A percentile compares a stretch with the other conserved stretches of the same genome.
Evolutionary conservation across 2,797 vertebrate species (phyloP).

Genomic region (Pristis pectinata): DNA sequence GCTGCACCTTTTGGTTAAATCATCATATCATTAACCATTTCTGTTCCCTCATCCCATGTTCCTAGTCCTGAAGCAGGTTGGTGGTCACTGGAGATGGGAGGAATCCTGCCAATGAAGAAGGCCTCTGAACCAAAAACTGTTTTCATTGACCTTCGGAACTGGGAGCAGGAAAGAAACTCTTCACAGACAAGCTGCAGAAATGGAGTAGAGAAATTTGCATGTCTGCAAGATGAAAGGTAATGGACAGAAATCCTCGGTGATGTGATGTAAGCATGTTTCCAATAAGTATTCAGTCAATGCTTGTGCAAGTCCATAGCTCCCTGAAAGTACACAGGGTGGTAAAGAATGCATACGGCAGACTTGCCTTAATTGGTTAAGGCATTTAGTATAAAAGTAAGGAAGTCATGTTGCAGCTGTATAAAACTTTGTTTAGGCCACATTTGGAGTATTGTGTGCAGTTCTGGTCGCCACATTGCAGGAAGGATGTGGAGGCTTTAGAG

Average conservation of each 20-base stretch:
- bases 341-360: too few relatives aligned
- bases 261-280: background rate
- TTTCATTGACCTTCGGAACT: slow-evolving; percentile 48
- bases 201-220: background rate
- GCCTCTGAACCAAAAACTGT: slow-evolving; percentile 45
- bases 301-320: background rate
- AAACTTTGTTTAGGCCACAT: too few relatives aligned
- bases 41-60: background rate
- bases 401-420: too few relatives aligned
- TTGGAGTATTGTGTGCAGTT: too few relatives aligned
- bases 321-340: too few relatives aligned
- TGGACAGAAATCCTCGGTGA: background rate
- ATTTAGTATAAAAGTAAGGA: too few relatives aligned
- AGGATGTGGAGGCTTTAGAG: too few relatives aligned
- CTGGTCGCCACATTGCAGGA: too few relatives aligned
- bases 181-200: background rate
- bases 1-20: too few relatives aligned
- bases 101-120: background rate
- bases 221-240: slow-evolving; percentile 20
- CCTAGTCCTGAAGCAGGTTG: background rate
- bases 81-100: slow-evolving; percentile 27
- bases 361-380: too few relatives aligned
- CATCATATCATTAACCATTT: background rate
- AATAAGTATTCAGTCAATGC: background rate
- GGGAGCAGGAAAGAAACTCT: slow-evolving; percentile 39